Evolutionary conservation across 2,888 invertebrate species (phyloP), one percentile per base, ranked within the genome.

Genomic region (Sericinus montela): DNA sequence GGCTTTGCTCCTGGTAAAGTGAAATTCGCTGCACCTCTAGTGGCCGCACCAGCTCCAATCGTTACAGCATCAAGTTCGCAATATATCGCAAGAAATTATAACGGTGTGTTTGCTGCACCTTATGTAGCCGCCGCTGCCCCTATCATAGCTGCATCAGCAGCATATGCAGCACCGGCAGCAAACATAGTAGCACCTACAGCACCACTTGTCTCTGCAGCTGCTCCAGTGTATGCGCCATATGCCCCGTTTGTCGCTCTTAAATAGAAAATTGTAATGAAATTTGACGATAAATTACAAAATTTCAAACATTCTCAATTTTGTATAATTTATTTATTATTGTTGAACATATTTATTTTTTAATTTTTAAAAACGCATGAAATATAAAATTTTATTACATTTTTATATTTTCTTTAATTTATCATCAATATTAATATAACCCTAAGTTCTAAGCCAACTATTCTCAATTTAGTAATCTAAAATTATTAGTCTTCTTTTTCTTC

Each of bases 81-180:
- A 5, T 19, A 19, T 5, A 19, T 19, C 2, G 5, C 19, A 19
- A 29, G 92, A 57, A 91, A 92, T 67, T 90, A 91, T 78, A 92
- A 93, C 59, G 77, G 78, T 1, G 40, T 71, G 14, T 88, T n/a
- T 60, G 40, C 62, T 10, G 68, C 68, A 2, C 76, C 83, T 0
- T 58, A 79, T 0, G 62, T 67, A 4, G 63, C 69, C 35, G 69
- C 61, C 29, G 72, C 68, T 19, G 19, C 19, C 74, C 91, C 91
- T 78, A 92, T 93, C 59, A 76, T 78, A 1, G 40, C 71, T 13
- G 88, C 10, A 60, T 15, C 62, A 10, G 69, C 68, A 2, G 75
- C 83, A 0, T 58, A 61, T 10, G 62, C 69, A 6, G 61, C 69
- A 9, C 60, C 66, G 5, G 60, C 65, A 29, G 65, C 67, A 83